Base-by-base conservation (phyloP, 2,888 invertebrate species). In the Encarsia formosa region DNA sequence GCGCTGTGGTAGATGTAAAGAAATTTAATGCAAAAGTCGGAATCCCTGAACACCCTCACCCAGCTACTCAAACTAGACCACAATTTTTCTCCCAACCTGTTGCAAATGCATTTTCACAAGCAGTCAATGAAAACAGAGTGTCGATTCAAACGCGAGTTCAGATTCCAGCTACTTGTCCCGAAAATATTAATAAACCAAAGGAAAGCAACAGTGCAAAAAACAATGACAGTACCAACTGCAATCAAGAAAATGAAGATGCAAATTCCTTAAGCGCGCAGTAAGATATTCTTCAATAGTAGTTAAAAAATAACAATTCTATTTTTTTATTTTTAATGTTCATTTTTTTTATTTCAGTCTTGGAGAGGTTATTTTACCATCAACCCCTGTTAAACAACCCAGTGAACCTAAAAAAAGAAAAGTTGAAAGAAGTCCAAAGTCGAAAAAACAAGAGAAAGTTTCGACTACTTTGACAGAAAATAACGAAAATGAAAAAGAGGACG, bases 1-100 rank as follows among this genome's bases (percentile, higher is more conserved):
- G 88, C 0, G 80, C 88, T 0, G 83, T 87, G 0, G 77, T 93
- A 1, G 75, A 79, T 38, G 49, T 65, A 16, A 52, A 43, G 11
- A 49, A 57, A 11, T 57, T 57, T n/a, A 52, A 57, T 35, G 13
- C 11, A 3, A 57, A 49, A 26, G 49, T 54, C 5, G 57, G 57
- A 4, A 54, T 57, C 15, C 6, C 15, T 1, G 56, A 56, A 26
- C 43, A 23, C 1, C 39, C 38, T 6, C 20, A 37, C 2, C 45
- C 37, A 35, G 16, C n/a, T 2, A 48, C 29, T 19, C 18, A 29
- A 19, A 19, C n/a, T 2, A 52, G 44, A 24, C 18, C 35, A 2
- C 45, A 46, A 9, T 52, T 48, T 15, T 43, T 32, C 0, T 54
- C 54, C 0, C 57, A 57, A 26, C 54, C 57, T 6, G 39, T 38